Evolutionary conservation across 2,888 invertebrate genomes (phyloP).

Genomic region (Orchestes rusci): DNA sequence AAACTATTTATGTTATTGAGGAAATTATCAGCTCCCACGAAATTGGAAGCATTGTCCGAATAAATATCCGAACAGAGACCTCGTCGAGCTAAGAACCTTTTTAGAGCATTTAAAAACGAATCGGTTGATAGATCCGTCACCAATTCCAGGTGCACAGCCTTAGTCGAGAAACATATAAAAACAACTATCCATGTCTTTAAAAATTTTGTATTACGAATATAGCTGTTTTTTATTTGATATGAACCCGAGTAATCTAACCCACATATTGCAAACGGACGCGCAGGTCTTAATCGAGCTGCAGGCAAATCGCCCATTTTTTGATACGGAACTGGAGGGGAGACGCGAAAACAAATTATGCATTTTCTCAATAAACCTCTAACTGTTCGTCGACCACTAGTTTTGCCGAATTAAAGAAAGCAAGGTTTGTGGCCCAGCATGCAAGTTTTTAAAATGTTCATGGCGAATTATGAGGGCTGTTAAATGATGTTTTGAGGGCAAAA

Average conservation of each 20-base stretch:
- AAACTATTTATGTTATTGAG: slow-evolving; percentile 4
- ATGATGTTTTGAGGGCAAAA: slow-evolving; percentile 17
- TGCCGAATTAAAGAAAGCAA: no score
- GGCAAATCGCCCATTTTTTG: slow-evolving; percentile 24
- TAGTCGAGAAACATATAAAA: slow-evolving; percentile 23
- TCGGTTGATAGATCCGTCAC: slow-evolving; percentile 19
- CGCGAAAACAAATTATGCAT: slow-evolving; percentile 22
- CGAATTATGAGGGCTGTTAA: slow-evolving; percentile 19
- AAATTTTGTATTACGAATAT: slow-evolving; percentile 13
- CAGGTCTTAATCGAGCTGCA: slow-evolving; percentile 12
- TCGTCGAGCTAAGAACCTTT: slow-evolving; percentile 21
- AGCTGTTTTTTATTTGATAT: slow-evolving; percentile 20
- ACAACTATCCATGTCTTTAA: slow-evolving; percentile 23
- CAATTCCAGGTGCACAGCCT: slow-evolving; percentile 23
- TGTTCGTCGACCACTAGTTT: slow-evolving; percentile 10
- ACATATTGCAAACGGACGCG: slow-evolving; percentile 18
- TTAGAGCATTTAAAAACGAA: slow-evolving; percentile 18
- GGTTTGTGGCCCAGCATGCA: slow-evolving; percentile 21
- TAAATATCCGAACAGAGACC: slow-evolving; percentile 19
- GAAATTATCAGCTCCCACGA: slow-evolving; percentile 14
- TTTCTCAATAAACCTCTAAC: slow-evolving; percentile 13
- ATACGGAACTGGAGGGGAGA: slow-evolving; percentile 6
- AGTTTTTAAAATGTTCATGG: slow-evolving; percentile 19
- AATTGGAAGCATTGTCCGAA: slow-evolving; percentile 19
- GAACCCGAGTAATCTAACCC: slow-evolving; percentile 25